Evolutionary conservation across 2,113 vertebrate genomes (phyloP), one percentile per base, ranked within the genome.

Genomic region (Prionailurus bengalensis): DNA sequence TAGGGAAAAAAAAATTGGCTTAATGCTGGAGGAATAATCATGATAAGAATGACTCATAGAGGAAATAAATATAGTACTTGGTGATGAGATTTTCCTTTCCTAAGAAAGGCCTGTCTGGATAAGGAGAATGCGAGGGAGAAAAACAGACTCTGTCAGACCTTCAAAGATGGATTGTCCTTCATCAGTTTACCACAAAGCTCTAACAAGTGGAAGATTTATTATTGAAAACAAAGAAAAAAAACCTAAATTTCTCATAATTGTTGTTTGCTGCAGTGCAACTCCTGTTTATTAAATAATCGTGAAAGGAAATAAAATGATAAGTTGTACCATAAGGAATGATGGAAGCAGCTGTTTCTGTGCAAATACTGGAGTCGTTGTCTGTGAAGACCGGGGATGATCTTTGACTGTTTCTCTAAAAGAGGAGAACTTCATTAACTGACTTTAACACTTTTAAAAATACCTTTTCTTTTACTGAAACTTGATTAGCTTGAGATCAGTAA

Each of bases 11-110:
- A 70, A 65, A 42, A 21, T 63, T 85, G 80, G 33, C 27, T 93
- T 96, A 82, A 73, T 73, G 68, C 73, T 95, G 39, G 19, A 96
- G 74, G 55, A 87, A 74, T 94, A 84, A 92, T 94, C 70, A 36
- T 92, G 63, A 79, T 96, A 88, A 90, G 39, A 58, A 74, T 97
- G 95, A 96, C 76, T 98, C 95, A 94, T 29, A 48, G 61, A 92
- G 42, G 65, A 96, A 96, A 76, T 96, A 95, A 97, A 91, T 96
- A 95, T 90, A 92, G 94, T 31, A 36, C 86, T 51, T 68, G 76
- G 42, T 94, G 87, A 88, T 91, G 84, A 87, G 90, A 90, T 88
- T 97, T 97, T 82, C 55, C 45, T 83, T 95, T 90, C 42, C 68
- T 84, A 63, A 97, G 95, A 79, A 94, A 98, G 83, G 65, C 8